Conservation (phyloP, 2,888 invertebrate genomes). For the Mesodorylaimus sp. region DNA sequence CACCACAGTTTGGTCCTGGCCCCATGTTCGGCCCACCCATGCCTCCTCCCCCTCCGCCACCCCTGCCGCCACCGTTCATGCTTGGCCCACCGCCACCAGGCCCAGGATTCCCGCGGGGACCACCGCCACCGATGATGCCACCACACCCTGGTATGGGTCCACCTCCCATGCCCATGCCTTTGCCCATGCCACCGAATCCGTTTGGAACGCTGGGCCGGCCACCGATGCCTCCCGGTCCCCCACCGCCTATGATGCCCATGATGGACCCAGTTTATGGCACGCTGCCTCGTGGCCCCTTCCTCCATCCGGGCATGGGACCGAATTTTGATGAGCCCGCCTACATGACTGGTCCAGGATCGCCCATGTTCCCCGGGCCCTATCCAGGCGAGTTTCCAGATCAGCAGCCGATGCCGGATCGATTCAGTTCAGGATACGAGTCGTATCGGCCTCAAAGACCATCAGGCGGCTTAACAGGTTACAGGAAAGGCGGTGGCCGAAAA, state of each 20-base stretch:
- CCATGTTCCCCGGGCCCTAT: neutral
- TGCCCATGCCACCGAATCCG: neutral
- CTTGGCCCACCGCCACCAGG: conserved; percentile 23
- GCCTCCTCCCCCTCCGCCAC: conserved; percentile 12
- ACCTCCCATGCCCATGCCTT: neutral
- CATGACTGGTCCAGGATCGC: neutral
- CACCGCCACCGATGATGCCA: conserved; percentile 35
- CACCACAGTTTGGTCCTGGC: conserved; percentile 3
- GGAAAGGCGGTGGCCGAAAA: too few species aligned
- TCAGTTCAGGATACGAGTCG: neutral
- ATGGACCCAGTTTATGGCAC: neutral
- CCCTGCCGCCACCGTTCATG: conserved; percentile 10
- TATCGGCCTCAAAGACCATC: neutral
- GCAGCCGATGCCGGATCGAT: neutral
- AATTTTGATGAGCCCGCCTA: neutral
- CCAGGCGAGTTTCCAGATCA: neutral
- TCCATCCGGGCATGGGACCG: neutral
- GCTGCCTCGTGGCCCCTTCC: neutral
- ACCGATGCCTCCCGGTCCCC: neutral
- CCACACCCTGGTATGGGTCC: conserved; percentile 31
- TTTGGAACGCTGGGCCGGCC: conserved; percentile 1
- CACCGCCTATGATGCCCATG: neutral
- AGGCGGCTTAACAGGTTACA: too few species aligned
- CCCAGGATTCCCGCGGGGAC: conserved; percentile 1
- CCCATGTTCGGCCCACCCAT: conserved; percentile 11